Evolutionary conservation across 1,140 invertebrate species (phyloP), one percentile per base, ranked within the genome.

Genomic region (Aphelenchoides besseyi): DNA sequence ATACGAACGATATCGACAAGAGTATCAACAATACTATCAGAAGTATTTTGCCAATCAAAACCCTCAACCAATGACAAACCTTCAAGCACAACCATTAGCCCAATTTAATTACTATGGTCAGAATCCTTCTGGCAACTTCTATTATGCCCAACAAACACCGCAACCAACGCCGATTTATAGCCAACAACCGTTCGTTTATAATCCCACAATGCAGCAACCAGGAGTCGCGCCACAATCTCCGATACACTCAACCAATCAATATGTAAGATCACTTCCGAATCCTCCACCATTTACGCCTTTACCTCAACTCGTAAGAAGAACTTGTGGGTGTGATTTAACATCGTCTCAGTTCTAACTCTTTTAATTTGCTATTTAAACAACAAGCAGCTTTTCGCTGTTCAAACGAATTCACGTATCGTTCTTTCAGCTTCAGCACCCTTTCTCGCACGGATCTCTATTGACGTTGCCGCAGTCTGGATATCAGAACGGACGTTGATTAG

Each of bases 371-470:
- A n/a, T n/a, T n/a, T n/a, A n/a, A n/a, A n/a, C n/a, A n/a, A n/a
- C n/a, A n/a, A n/a, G n/a, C n/a, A n/a, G n/a, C n/a, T n/a, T n/a
- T n/a, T n/a, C n/a, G n/a, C n/a, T n/a, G n/a, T n/a, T n/a, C n/a
- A n/a, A n/a, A n/a, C n/a, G n/a, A n/a, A n/a, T n/a, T n/a, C n/a
- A n/a, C n/a, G n/a, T n/a, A n/a, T n/a, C n/a, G n/a, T n/a, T n/a
- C n/a, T 75, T 72, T 71, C 41, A 73, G 71, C 57, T 73, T 18
- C 74, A 76, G 18, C 71, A 73, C 33, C 71, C 71, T n/a, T 76
- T 30, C 18, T 29, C 72, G 9, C 18, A 77, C 26, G 71, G 71
- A 26, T 29, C 71, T 41, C 35, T 73, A 74, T 23, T 73, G 73
- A 73, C 71, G 18, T 29, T 73, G 23, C 26, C 55, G 53, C 70